Evolutionary conservation across 2,113 vertebrate species (phyloP), one percentile per base, ranked within the genome.

Genomic region (Oryzias javanicus): DNA sequence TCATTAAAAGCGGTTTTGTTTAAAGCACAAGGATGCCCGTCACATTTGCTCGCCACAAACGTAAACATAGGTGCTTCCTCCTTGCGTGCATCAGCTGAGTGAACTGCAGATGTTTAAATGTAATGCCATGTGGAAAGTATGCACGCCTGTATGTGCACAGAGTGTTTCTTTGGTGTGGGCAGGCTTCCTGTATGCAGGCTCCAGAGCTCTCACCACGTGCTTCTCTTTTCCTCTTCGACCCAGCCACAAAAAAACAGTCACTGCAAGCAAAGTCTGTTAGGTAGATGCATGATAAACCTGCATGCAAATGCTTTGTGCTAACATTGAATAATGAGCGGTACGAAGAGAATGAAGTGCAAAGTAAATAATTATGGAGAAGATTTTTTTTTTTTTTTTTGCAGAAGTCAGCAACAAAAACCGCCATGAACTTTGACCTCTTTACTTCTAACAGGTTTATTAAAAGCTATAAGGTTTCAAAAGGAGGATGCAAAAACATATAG

Each of bases 51-150:
- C 22, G 46, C 45, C 49, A 10, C 42, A 40, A 29, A 49, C 57
- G 58, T 35, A 42, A 14, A 22, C 41, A 45, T 18, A 27, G 27
- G 67, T 6, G 6, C 60, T 55, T 80, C 64, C 70, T 76, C 45
- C 78, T 67, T 64, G 58, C 58, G 19, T 35, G 56, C 71, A 42
- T 59, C 78, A 80, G 80, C 67, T 82, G 76, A 63, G 48, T 13
- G 52, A 53, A 57, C 58, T 70, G 50, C 41, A 63, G 60, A 57
- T 72, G 67, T 69, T 82, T 75, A 77, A 83, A 18, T 57, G 46
- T 56, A 63, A 77, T 40, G 78, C 72, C 83, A 87, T 76, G 74
- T 78, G 72, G 78, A 74, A 67, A 47, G 68, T 66, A 72, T 87
- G 75, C 22, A 27, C 72, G 51, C 14, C 40, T 54, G 5, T 45